phyloP scores from a whole-genome alignment of 2,888 invertebrate genomes.

The Penaeus monodon region DNA sequence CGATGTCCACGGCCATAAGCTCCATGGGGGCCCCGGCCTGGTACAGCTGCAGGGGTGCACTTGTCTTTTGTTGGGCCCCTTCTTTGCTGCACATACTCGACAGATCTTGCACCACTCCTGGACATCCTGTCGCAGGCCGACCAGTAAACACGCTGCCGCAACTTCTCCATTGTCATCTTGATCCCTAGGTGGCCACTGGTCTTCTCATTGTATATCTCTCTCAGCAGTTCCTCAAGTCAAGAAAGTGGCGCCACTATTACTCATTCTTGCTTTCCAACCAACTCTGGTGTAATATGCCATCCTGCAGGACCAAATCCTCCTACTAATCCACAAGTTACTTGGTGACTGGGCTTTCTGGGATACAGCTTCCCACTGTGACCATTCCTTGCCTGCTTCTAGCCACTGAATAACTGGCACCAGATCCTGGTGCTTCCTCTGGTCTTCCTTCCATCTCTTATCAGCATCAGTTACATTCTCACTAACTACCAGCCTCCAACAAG shows the following conservation, averaged over 20 bases:
- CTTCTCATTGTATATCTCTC: neutral
- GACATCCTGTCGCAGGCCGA: neutral
- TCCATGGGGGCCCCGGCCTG: constrained; percentile 15
- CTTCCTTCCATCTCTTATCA: too few relatives aligned
- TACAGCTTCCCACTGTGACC: neutral
- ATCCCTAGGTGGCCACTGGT: constrained; percentile 15
- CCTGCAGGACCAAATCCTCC: neutral
- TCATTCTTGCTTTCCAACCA: neutral
- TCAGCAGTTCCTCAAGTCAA: neutral
- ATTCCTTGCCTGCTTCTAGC: neutral
- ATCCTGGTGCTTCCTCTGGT: neutral
- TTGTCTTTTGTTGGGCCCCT: neutral
- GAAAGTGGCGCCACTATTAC: neutral
- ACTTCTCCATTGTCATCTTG: neutral
- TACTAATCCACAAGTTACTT: too few relatives aligned
- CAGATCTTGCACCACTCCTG: too few relatives aligned
- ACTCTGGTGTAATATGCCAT: neutral
- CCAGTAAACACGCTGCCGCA: constrained; percentile 4
- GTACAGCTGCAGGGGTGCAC: constrained; percentile 11
- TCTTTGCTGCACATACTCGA: too few relatives aligned
- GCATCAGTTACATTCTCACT: neutral
- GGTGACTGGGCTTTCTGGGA: too few relatives aligned
- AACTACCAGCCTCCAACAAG: neutral
- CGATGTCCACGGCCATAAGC: constrained; percentile 16
- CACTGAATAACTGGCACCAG: neutral